Base-by-base conservation (phyloP, 2,888 invertebrate genomes). In the Phalera bucephala region DNA sequence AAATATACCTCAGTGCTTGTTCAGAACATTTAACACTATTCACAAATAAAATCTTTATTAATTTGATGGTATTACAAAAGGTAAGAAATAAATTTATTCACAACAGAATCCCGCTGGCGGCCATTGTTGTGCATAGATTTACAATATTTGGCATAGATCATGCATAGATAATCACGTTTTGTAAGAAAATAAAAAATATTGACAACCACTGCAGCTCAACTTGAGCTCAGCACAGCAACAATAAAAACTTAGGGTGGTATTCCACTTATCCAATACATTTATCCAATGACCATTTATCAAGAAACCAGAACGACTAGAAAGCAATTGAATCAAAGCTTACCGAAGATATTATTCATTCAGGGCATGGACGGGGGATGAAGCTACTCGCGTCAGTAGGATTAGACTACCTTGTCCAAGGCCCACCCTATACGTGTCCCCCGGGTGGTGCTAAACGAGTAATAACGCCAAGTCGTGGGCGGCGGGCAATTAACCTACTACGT, bases 71-170 rank as follows among this genome's bases (percentile, higher is more conserved):
- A 28, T 15, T 15, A 10, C 28, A 14, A 15, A 22, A 15, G 14
- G 9, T 9, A 28, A 28, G 9, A 9, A 15, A 22, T 17, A n/a
- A 25, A 13, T 12, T 3, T 7, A 56, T 30, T 46, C 54, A 57
- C 50, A 57, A 61, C 50, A 61, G 34, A 49, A 42, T 33, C 14
- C 28, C 34, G 38, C 28, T 31, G 29, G 59, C 57, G 34, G 59
- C 62, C 62, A 61, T 57, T 57, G n/a, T n/a, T n/a, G n/a, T n/a
- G n/a, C n/a, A n/a, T n/a, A n/a, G n/a, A n/a, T n/a, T n/a, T n/a
- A n/a, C n/a, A n/a, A n/a, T n/a, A n/a, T n/a, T n/a, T n/a, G n/a
- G n/a, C n/a, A n/a, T n/a, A n/a, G n/a, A n/a, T n/a, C n/a, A n/a
- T n/a, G n/a, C n/a, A n/a, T n/a, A n/a, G n/a, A n/a, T n/a, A n/a